A percentile compares a stretch with the other conserved stretches of the same genome.
Evolutionary conservation across 2,797 vertebrate species (phyloP).

Genomic region (Mormyrus proboscirostris): DNA sequence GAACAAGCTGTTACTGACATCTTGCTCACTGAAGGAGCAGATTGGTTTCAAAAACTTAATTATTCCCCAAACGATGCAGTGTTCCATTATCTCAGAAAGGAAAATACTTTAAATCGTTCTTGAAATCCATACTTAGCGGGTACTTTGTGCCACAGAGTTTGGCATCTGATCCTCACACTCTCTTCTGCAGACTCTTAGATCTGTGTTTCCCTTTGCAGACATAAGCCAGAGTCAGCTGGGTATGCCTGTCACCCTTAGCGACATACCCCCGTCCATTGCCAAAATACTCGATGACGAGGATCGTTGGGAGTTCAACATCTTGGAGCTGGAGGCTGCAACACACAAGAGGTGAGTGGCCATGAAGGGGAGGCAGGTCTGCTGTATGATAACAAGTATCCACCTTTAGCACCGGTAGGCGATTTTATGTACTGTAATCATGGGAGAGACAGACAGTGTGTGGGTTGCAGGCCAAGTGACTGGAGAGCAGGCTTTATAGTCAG

Average conservation of each 20-base stretch:
- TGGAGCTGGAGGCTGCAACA: conserved; percentile 86
- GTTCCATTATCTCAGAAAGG: neutral
- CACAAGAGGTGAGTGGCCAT: conserved; percentile 50
- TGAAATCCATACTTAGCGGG: neutral
- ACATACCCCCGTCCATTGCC: conserved; percentile 80
- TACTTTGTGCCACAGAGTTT: neutral
- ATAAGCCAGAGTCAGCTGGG: conserved; percentile 53
- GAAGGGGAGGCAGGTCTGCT: too few species aligned
- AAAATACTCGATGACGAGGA: conserved; percentile 87
- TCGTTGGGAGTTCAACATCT: conserved; percentile 90
- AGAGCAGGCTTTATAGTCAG: neutral
- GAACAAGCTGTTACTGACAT: neutral
- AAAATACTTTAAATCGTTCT: neutral
- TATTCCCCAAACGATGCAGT: neutral
- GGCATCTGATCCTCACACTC: neutral
- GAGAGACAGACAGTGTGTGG: neutral
- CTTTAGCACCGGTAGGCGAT: neutral
- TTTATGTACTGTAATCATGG: neutral
- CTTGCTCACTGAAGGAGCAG: neutral
- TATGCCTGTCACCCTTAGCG: conserved; percentile 72
- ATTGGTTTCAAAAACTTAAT: neutral
- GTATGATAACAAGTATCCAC: neutral
- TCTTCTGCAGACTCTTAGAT: neutral
- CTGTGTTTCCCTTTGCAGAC: neutral
- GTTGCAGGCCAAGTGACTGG: neutral